Percentiles rank a stretch among this genome's conserved stretches.
Conservation (phyloP, 2,113 vertebrate genomes). For the Halcyon senegalensis region DNA sequence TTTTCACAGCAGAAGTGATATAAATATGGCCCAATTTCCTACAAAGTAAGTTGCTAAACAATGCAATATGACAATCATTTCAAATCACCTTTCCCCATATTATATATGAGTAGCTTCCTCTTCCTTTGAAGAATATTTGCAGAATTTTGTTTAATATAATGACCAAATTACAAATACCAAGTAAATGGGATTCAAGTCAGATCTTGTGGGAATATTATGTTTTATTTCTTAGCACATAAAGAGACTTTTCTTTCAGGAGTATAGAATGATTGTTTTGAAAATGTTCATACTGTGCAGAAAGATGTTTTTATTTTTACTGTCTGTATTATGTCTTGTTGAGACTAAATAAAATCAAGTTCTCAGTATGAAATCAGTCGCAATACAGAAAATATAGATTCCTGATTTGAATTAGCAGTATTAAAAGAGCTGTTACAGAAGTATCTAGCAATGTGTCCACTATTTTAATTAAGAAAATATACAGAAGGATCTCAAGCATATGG, state of each 20-base stretch:
- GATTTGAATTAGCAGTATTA: not conserved
- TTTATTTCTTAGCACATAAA: not conserved
- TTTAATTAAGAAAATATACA: constrained; percentile 20
- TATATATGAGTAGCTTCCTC: not conserved
- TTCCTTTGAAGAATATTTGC: not conserved
- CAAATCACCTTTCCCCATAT: not conserved
- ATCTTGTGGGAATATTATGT: not conserved
- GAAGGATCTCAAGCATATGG: not conserved
- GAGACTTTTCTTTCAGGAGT: not conserved
- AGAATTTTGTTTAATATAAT: not conserved
- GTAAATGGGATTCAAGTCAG: not conserved
- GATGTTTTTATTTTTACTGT: not conserved
- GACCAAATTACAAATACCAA: not conserved
- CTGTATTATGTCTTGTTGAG: not conserved
- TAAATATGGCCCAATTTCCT: not conserved
- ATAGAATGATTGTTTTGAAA: not conserved
- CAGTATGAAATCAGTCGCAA: not conserved
- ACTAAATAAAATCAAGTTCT: not conserved
- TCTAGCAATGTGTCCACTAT: not conserved
- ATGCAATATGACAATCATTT: not conserved
- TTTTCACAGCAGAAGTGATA: not conserved
- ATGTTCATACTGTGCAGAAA: not conserved
- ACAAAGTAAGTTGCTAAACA: not conserved
- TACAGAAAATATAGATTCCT: not conserved
- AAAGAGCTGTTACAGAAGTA: not conserved